These are phyloP conservation scores for Terebella lapidaria DNA, from an alignment of 2,888 invertebrate genomes.

Conservation along the genomic window DNA sequence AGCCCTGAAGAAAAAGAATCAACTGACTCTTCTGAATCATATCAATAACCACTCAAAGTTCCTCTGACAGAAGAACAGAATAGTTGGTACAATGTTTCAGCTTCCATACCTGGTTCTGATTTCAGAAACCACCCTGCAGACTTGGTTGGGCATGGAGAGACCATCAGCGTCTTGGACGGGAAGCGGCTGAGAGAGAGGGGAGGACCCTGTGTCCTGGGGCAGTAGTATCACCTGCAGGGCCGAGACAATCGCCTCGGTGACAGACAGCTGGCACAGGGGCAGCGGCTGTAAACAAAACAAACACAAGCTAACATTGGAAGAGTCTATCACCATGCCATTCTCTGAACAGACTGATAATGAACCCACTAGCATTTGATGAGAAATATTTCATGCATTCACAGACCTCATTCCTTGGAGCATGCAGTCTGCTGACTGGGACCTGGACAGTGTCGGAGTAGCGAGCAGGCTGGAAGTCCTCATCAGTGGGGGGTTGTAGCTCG, in stretches of 20 bases:
- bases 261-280: constrained; percentile 34
- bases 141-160: constrained; percentile 42
- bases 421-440: constrained; percentile 40
- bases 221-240: constrained; percentile 44
- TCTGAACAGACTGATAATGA: too few relatives aligned
- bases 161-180: constrained; percentile 40
- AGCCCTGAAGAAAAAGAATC: constrained; percentile 30
- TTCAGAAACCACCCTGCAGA: constrained; percentile 51
- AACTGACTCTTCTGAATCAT: not conserved
- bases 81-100: not conserved
- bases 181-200: constrained; percentile 38
- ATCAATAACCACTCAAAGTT: not conserved
- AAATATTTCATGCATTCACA: too few relatives aligned
- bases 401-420: constrained; percentile 28
- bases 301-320: too few relatives aligned
- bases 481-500: constrained; percentile 31
- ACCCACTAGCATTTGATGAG: too few relatives aligned
- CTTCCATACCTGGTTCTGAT: constrained; percentile 39
- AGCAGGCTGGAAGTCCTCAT: constrained; percentile 26
- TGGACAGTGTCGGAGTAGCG: constrained; percentile 43
- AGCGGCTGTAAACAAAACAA: constrained; percentile 15
- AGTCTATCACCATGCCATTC: too few relatives aligned
- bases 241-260: constrained; percentile 43
- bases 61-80: not conserved
- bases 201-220: constrained; percentile 31